Base-by-base conservation (phyloP, 2,113 vertebrate species). In the Podarcis raffonei region DNA sequence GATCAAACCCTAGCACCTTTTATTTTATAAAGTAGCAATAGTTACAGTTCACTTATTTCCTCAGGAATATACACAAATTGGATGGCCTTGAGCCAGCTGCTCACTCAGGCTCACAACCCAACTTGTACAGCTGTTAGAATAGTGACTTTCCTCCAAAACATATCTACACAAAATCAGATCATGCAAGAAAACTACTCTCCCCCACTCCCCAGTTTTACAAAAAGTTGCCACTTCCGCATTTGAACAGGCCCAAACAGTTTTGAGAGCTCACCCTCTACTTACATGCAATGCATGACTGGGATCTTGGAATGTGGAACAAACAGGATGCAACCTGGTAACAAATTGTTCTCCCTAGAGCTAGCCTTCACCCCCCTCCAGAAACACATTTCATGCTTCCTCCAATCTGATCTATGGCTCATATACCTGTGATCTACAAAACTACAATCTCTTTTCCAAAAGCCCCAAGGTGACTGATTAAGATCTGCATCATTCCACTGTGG, bases 391-490 rank as follows among this genome's bases (percentile, higher is more conserved):
- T 27, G 25, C n/a, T 75, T 62, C 83, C 13, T 27, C 53, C 79
- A 80, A 27, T 83, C 48, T 81, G 85, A 80, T 82, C 89, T 53
- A 0, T 65, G 87, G 93, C 81, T 93, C 32, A 32, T 0, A 16
- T 71, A 89, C 79, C 53, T 75, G 78, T 81, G n/a, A 35, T 75
- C 87, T 92, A 93, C 92, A 94, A 94, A 94, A 91, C 25, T 37
- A 62, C 59, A 15, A 37, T 0, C 78, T 89, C 87, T 85, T 86
- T 84, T 83, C 37, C 62, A 83, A 78, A 82, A 83, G 84, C 86
- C 75, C 1, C 76, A 66, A 90, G 89, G 89, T 75, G 81, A 85
- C 90, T 96, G 96, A 96, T 90, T 96, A 95, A 96, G 71, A 35
- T 87, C 88, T 83, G 92, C 75, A 89, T 89, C 94, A 95, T 82